A percentile compares a stretch with the other conserved stretches of the same genome.
These are phyloP conservation scores for Drosophila sechellia DNA, from an alignment of 1,140 invertebrate genomes.

Conservation along the genomic window DNA sequence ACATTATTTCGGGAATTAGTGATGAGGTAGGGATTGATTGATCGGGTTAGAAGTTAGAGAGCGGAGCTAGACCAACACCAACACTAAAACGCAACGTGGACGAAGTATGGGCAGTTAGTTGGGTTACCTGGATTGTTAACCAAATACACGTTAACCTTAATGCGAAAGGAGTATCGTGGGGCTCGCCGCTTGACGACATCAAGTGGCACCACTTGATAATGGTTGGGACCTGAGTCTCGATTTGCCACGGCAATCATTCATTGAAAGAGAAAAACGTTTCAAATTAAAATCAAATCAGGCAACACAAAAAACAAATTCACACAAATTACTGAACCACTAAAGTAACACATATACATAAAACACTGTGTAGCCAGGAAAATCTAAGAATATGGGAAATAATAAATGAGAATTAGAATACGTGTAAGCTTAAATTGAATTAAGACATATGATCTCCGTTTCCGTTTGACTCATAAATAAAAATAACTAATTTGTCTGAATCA, in stretches of 20 bases:
- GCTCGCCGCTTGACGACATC: slow-evolving; percentile 78
- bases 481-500: neutral
- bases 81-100: slow-evolving; percentile 13
- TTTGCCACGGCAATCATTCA: slow-evolving; percentile 38
- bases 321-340: slow-evolving; percentile 32
- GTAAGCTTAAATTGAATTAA: neutral
- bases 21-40: slow-evolving; percentile 1
- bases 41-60: slow-evolving; percentile 2
- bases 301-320: slow-evolving; percentile 17
- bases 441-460: neutral
- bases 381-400: slow-evolving; percentile 6
- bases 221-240: slow-evolving; percentile 65
- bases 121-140: slow-evolving; percentile 82
- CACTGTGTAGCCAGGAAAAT: neutral
- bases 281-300: slow-evolving; percentile 59
- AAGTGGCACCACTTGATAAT: slow-evolving; percentile 79
- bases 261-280: slow-evolving; percentile 47
- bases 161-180: slow-evolving; percentile 81
- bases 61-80: slow-evolving; percentile 26
- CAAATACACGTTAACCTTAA: slow-evolving; percentile 80
- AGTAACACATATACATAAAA: slow-evolving; percentile 16
- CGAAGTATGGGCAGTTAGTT: slow-evolving; percentile 55
- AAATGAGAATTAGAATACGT: neutral
- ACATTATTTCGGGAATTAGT: slow-evolving; percentile 13
- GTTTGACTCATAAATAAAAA: neutral